phyloP scores from a whole-genome alignment of 1,140 invertebrate species.

The honey bee (Apis mellifera) region DNA sequence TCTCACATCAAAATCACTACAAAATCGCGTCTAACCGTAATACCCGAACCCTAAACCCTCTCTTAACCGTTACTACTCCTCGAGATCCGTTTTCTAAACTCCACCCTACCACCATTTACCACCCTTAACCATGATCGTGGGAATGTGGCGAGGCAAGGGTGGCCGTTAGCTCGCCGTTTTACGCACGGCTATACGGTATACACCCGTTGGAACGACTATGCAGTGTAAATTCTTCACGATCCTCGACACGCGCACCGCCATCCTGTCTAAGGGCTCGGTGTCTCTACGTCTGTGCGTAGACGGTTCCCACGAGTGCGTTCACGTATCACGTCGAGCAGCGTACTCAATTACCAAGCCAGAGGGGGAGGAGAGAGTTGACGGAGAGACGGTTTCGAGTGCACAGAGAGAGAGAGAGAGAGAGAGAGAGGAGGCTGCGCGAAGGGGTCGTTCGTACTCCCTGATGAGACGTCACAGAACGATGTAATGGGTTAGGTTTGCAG shows the following conservation, averaged over 20 bases:
- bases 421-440: not conserved
- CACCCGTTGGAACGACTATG: constrained; percentile 42
- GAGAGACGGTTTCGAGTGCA: no score
- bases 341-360: constrained; percentile 31
- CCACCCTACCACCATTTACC: not conserved
- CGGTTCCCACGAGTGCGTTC: not conserved
- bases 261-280: constrained; percentile 22
- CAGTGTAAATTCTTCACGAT: constrained; percentile 51
- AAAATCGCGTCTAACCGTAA: not conserved
- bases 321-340: constrained; percentile 16
- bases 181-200: constrained; percentile 46
- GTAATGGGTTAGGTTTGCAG: constrained; percentile 34
- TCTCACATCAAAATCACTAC: no score
- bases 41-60: not conserved
- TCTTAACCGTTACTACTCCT: not conserved
- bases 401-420: no score
- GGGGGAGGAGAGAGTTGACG: constrained; percentile 8
- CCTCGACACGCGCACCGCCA: constrained; percentile 20
- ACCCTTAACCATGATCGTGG: not conserved
- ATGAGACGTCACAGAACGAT: constrained; percentile 32
- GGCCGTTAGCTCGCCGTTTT: constrained; percentile 40
- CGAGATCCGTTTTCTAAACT: not conserved
- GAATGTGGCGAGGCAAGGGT: not conserved
- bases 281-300: constrained; percentile 17
- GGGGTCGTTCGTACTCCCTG: constrained; percentile 2